Evolutionary conservation across 2,888 invertebrate species (phyloP).

Genomic region (Drosophila silvestris): DNA sequence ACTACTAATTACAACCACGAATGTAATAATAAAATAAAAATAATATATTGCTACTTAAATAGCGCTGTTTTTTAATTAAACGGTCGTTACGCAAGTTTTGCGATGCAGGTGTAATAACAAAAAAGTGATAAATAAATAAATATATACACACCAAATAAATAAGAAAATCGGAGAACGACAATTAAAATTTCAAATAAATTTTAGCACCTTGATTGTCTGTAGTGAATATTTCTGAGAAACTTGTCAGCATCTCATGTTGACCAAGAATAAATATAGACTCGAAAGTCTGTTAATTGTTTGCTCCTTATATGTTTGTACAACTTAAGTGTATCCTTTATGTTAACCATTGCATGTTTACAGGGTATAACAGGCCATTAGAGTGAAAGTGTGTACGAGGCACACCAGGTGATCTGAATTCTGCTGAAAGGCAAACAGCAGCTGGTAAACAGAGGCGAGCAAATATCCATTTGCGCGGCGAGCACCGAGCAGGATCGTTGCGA

Average conservation of each 20-base stretch:
- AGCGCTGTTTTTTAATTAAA: not conserved
- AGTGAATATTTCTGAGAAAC: not conserved
- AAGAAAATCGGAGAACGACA: not conserved
- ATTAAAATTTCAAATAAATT: not conserved
- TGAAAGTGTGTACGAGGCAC: slow-evolving; percentile 32
- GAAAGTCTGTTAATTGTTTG: not conserved
- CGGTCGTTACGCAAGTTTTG: not conserved
- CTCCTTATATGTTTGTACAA: not conserved
- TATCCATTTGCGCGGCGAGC: not conserved
- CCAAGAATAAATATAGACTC: not conserved
- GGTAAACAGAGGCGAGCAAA: slow-evolving; percentile 13
- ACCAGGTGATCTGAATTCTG: slow-evolving; percentile 33
- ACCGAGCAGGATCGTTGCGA: not conserved
- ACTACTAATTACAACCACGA: not conserved
- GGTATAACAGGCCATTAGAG: slow-evolving; percentile 23
- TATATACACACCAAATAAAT: not conserved
- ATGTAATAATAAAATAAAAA: too few species aligned
- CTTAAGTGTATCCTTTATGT: not conserved
- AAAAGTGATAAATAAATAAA: not conserved
- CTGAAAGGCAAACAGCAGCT: slow-evolving; percentile 33
- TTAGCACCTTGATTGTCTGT: not conserved
- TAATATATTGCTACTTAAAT: not conserved
- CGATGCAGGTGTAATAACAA: not conserved
- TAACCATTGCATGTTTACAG: slow-evolving; percentile 5
- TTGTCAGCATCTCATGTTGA: not conserved